phyloP scores from a whole-genome alignment of 2,888 invertebrate genomes.

The Parnassius mnemosyne region DNA sequence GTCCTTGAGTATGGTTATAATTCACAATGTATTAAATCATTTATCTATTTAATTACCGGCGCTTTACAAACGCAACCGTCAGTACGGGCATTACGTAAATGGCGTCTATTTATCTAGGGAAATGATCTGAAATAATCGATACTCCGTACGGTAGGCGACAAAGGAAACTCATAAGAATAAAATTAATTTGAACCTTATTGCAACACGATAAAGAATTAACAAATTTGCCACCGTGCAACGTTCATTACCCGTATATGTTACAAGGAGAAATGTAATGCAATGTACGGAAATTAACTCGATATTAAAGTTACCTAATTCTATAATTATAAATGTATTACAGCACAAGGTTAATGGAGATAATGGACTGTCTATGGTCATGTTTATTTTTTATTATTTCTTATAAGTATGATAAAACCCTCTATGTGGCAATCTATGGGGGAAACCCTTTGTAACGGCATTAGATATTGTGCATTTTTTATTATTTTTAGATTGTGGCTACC shows the following conservation, averaged over 20 bases:
- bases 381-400: no score
- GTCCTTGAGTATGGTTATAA: no score
- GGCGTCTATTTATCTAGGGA: conserved; percentile 26
- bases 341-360: neutral
- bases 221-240: conserved; percentile 1
- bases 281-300: conserved; percentile 28
- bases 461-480: no score
- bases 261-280: conserved; percentile 32
- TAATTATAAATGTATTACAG: conserved; percentile 5
- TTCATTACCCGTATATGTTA: conserved; percentile 28
- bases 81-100: conserved; percentile 16
- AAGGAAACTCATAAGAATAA: neutral
- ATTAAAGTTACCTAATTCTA: conserved; percentile 27
- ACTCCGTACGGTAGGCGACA: conserved; percentile 11
- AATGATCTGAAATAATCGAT: conserved; percentile 29
- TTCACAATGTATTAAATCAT: no score
- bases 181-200: conserved; percentile 14
- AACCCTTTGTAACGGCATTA: no score
- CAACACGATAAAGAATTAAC: conserved; percentile 6
- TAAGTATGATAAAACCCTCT: no score
- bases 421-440: no score
- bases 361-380: neutral
- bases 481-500: no score
- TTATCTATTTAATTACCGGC: conserved; percentile 9
- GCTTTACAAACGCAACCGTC: neutral